A percentile compares a stretch with the other conserved stretches of the same genome.
These are phyloP conservation scores for Hypocryptadius cinnamomeus DNA, from an alignment of 2,113 vertebrate species.

Conservation along the genomic window DNA sequence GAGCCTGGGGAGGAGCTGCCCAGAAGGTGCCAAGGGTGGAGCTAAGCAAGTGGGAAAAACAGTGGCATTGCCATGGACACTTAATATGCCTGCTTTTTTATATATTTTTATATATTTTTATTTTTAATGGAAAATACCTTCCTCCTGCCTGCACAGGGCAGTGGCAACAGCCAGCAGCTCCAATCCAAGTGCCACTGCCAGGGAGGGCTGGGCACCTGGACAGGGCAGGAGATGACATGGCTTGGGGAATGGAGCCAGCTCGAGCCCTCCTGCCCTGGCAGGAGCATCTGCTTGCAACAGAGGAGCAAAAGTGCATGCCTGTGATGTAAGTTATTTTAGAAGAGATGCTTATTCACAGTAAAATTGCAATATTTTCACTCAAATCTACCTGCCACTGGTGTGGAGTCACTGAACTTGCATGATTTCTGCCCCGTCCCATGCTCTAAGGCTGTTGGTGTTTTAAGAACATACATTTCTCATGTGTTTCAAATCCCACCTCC, in stretches of 20 bases:
- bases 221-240: rapidly evolving
- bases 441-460: background rate
- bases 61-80: background rate
- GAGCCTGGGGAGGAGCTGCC: background rate
- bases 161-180: background rate
- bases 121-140: background rate
- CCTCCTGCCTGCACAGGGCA: background rate
- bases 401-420: background rate
- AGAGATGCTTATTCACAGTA: background rate
- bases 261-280: background rate
- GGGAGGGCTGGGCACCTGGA: background rate
- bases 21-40: background rate
- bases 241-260: background rate
- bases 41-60: background rate
- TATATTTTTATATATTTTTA: background rate
- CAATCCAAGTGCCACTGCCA: background rate
- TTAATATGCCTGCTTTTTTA: background rate
- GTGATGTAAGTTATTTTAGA: background rate
- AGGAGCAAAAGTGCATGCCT: background rate
- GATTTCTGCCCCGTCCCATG: rapidly evolving
- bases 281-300: background rate
- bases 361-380: background rate
- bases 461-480: background rate
- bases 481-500: background rate
- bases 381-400: background rate